Conservation (phyloP, 2,797 vertebrate genomes). For the Amniataba percoides region DNA sequence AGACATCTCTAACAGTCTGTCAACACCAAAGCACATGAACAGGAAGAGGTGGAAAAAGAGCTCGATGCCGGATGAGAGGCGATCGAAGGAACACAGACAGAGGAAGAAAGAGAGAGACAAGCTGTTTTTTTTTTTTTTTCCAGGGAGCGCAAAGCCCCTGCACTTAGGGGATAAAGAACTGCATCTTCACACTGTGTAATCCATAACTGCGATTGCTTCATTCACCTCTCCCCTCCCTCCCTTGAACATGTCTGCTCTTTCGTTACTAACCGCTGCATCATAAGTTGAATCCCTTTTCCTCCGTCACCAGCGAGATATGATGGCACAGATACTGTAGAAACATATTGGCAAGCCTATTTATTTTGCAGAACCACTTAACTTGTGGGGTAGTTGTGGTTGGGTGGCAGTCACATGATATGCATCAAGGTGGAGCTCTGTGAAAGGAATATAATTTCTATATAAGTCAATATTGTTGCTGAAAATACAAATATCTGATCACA, state of each 20-base stretch:
- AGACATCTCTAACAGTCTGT: constrained; percentile 57
- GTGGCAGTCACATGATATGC: constrained; percentile 12
- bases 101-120: constrained; percentile 38
- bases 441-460: no score
- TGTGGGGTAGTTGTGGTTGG: constrained; percentile 6
- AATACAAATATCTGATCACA: constrained; percentile 6
- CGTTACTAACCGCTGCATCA: constrained; percentile 25
- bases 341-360: constrained; percentile 10
- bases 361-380: neutral
- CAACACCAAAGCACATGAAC: constrained; percentile 42
- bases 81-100: constrained; percentile 58
- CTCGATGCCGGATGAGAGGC: constrained; percentile 50
- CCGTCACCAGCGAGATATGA: constrained; percentile 17
- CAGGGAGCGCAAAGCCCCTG: constrained; percentile 39
- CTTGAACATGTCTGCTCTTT: constrained; percentile 34
- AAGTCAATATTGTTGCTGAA: constrained; percentile 17
- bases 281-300: constrained; percentile 30
- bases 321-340: constrained; percentile 21
- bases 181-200: constrained; percentile 62
- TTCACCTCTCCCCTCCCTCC: constrained; percentile 33
- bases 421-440: constrained; percentile 12
- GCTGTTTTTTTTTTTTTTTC: constrained; percentile 12
- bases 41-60: constrained; percentile 41
- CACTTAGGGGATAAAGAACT: constrained; percentile 61
- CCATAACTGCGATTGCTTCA: constrained; percentile 73